Percentiles rank a stretch among this genome's conserved stretches.
Conservation (phyloP, 2,113 vertebrate species). For the Bubo blakistoni region DNA sequence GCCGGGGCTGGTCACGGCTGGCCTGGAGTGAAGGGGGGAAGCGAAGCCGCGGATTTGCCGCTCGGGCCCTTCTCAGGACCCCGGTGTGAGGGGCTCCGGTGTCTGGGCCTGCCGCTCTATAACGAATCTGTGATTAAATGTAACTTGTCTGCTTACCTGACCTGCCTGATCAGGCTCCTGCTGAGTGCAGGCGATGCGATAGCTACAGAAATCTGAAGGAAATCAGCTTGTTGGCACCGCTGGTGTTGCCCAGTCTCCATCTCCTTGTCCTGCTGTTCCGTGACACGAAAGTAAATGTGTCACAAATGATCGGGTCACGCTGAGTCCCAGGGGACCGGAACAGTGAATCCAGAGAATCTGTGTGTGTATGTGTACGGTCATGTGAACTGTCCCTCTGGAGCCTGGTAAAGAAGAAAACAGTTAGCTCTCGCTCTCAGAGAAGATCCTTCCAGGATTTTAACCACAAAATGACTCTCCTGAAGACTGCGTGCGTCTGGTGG, state of each 20-base stretch:
- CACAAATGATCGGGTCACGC: too few relatives aligned
- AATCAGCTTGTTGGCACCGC: accelerated
- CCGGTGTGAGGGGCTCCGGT: background rate
- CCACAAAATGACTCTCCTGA: background rate
- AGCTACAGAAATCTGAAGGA: background rate
- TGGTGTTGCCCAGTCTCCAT: accelerated
- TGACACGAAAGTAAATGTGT: accelerated
- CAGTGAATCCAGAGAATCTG: accelerated
- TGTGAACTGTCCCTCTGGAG: background rate
- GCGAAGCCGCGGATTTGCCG: background rate
- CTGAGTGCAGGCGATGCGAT: background rate
- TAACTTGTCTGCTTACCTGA: too few relatives aligned
- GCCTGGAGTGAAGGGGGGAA: background rate
- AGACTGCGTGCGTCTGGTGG: accelerated
- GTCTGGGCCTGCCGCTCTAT: background rate
- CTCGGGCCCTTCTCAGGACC: background rate
- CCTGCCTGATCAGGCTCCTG: background rate
- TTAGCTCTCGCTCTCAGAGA: background rate
- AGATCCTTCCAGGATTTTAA: background rate
- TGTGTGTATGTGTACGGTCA: accelerated
- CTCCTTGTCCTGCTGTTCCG: background rate
- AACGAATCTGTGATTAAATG: background rate
- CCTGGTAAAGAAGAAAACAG: background rate
- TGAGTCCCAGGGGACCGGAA: accelerated
- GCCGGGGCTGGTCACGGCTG: too few relatives aligned